Percentiles rank a stretch among this genome's conserved stretches.
phyloP scores from a whole-genome alignment of 2,888 invertebrate species.

The Clistopyga incitator region DNA sequence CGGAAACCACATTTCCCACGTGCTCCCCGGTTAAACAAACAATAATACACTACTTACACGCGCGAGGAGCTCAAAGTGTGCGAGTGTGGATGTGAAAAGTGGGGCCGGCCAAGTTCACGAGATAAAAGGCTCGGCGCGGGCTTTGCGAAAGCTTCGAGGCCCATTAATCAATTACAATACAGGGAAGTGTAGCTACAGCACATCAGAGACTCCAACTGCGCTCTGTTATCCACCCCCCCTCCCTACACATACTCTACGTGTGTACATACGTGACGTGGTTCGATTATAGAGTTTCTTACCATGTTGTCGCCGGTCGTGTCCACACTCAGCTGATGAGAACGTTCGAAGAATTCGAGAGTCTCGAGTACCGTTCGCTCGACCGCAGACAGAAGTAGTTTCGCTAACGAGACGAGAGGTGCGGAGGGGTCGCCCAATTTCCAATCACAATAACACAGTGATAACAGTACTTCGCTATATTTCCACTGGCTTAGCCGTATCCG shows the following conservation, averaged over 20 bases:
- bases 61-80: no score
- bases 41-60: no score
- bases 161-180: conserved; percentile 31
- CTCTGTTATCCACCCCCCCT: not conserved
- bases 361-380: not conserved
- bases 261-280: not conserved
- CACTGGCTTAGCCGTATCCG: conserved; percentile 62
- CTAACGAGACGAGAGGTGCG: not conserved
- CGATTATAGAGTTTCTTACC: conserved; percentile 27
- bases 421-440: conserved; percentile 14
- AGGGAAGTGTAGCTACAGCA: conserved; percentile 24
- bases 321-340: conserved; percentile 14
- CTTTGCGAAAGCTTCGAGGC: conserved; percentile 14
- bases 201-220: not conserved
- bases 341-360: not conserved
- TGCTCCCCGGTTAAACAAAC: not conserved
- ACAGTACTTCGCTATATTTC: conserved; percentile 23
- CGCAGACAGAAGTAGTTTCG: not conserved
- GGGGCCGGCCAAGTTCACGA: conserved; percentile 24
- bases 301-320: conserved; percentile 33
- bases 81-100: not conserved
- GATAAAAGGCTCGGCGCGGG: conserved; percentile 19
- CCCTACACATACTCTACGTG: not conserved
- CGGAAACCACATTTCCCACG: not conserved
- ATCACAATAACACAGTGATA: conserved; percentile 50